Conservation (phyloP, 2,888 invertebrate species). For the Lepidochitona cinerea region DNA sequence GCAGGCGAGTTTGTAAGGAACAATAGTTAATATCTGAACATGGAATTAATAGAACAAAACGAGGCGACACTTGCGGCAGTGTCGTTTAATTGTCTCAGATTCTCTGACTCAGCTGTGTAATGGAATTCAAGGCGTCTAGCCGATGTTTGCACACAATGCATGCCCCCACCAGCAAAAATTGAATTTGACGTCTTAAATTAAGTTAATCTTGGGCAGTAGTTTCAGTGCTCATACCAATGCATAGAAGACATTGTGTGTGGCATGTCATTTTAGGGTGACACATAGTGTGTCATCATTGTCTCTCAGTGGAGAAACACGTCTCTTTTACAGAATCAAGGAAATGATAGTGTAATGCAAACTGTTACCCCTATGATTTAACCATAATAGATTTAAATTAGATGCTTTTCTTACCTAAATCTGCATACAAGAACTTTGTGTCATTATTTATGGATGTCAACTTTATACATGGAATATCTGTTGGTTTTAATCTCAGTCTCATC, state of each 20-base stretch:
- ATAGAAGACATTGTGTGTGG: too few species aligned
- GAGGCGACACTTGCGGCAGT: neutral
- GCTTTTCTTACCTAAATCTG: too few species aligned
- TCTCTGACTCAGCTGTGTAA: neutral
- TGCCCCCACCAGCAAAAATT: neutral
- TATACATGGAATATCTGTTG: too few species aligned
- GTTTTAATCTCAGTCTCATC: too few species aligned
- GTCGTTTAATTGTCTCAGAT: neutral
- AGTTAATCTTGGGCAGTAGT: neutral
- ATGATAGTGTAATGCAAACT: too few species aligned
- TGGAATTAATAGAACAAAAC: neutral
- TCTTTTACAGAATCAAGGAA: too few species aligned
- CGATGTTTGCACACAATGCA: neutral
- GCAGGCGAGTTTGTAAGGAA: neutral
- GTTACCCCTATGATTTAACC: too few species aligned
- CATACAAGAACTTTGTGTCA: too few species aligned
- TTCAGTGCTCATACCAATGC: too few species aligned
- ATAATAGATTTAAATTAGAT: too few species aligned
- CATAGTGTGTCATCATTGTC: neutral
- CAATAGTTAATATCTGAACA: neutral
- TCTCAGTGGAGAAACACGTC: too few species aligned
- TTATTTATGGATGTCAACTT: too few species aligned
- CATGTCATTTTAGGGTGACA: neutral
- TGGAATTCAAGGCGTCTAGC: neutral
- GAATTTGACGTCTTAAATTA: neutral